Percentiles rank a stretch among this genome's conserved stretches.
These are phyloP conservation scores for Patella pellucida DNA, from an alignment of 2,888 invertebrate genomes.

Conservation along the genomic window DNA sequence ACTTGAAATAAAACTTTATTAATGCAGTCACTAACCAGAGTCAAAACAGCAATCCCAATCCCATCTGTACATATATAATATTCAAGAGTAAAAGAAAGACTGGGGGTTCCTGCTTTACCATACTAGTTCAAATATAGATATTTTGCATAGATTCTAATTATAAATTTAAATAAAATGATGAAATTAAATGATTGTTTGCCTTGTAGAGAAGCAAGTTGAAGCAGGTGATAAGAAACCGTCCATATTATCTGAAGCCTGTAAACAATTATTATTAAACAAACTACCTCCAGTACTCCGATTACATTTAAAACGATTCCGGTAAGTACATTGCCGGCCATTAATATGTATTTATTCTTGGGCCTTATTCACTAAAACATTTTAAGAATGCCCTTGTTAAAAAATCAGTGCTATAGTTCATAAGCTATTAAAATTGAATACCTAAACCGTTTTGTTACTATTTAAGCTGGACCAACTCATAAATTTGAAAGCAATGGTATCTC, in stretches of 20 bases:
- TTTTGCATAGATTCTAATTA: no score
- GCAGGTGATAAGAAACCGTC: constrained; percentile 33
- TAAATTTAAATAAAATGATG: no score
- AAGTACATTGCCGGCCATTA: constrained; percentile 14
- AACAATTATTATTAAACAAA: constrained; percentile 58
- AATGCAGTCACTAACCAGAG: background rate
- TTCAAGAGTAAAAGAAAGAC: no score
- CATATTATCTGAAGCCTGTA: constrained; percentile 58
- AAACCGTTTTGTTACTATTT: background rate
- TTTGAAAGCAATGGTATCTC: no score
- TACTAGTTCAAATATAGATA: no score
- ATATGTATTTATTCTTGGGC: background rate
- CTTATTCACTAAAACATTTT: no score
- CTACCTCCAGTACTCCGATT: constrained; percentile 66
- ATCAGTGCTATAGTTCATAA: no score
- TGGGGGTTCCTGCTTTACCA: no score
- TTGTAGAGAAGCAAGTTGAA: background rate
- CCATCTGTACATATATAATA: no score
- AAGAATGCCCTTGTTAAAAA: no score
- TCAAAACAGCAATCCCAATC: background rate
- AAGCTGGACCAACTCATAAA: no score
- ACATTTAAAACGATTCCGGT: constrained; percentile 70
- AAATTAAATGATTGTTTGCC: no score
- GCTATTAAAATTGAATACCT: background rate
- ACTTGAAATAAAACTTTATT: background rate